Base-by-base conservation (phyloP, 2,797 vertebrate genomes). In the Bovichtus variegatus region DNA sequence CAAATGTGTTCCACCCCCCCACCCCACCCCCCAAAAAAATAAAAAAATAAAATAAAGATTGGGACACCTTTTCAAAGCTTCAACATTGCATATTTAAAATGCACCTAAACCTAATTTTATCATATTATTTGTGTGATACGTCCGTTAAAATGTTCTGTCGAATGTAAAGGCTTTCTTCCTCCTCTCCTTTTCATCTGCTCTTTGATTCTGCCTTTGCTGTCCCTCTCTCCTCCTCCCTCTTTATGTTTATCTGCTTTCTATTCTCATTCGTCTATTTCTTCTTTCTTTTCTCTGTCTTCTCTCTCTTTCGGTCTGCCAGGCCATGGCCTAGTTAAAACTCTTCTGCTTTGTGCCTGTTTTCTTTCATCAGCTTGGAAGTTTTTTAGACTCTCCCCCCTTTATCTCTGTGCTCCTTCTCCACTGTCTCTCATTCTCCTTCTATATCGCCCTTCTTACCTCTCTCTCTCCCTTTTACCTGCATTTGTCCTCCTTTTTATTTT, bases 281-380 rank as follows among this genome's bases (percentile, higher is more conserved):
- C 43, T 25, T 47, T 70, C 63, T 36, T 31, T 67, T 27, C 29
- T 43, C 71, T 16, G 21, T 57, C 57, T 29, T 67, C 46, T 74
- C 31, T 62, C 76, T 72, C 65, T 74, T 13, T 80, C 69, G 64
- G 61, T 86, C 75, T 84, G 71, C 76, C 81, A 83, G 87, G 84
- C 87, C 75, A 5, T 91, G 91, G 91, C 93, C 93, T 91, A 83
- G 44, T 92, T 94, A 88, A 85, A 71, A 29, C 40, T 91, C 85
- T 77, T 76, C 63, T 89, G 76, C 87, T 87, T 87, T 89, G 77
- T 89, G 82, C 62, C 55, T 71, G 43, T 55, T 80, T 74, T 86
- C 67, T 87, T 87, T 87, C 82, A 84, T 85, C 83, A 78, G 82
- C 70, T 68, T 46, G 21, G 70, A 89, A 71, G 66, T 88, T 84